Conservation (phyloP, 35 echinoderm and acorn worm species). For the Anneissia japonica region DNA sequence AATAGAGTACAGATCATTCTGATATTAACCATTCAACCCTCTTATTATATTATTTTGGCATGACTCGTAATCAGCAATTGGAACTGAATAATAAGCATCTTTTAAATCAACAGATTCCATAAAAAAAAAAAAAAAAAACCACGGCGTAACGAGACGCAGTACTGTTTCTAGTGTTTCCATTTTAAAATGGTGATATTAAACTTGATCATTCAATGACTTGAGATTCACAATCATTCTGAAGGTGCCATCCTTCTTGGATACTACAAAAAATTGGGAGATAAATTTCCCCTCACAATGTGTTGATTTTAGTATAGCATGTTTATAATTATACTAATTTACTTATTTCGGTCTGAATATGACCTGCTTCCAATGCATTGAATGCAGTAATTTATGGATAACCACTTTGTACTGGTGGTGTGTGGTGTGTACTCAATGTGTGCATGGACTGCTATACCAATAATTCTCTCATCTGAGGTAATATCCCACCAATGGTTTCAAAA, state of each 20-base stretch:
- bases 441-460: neutral
- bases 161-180: slow-evolving; percentile 32
- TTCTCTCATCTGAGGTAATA: slow-evolving; percentile 27
- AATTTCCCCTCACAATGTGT: slow-evolving; percentile 6
- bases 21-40: slow-evolving; percentile 7
- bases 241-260: slow-evolving; percentile 51
- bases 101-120: slow-evolving; percentile 51
- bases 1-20: neutral
- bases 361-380: neutral
- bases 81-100: slow-evolving; percentile 64
- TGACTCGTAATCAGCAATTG: slow-evolving; percentile 22
- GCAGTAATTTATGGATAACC: neutral
- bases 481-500: neutral
- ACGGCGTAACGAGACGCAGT: neutral
- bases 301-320: neutral
- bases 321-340: slow-evolving; percentile 11
- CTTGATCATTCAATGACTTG: slow-evolving; percentile 13
- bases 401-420: neutral
- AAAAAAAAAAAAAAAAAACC: no score
- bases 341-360: slow-evolving; percentile 7
- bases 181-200: slow-evolving; percentile 44
- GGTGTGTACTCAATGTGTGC: slow-evolving; percentile 3
- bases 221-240: slow-evolving; percentile 35
- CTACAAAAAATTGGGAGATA: slow-evolving; percentile 36
- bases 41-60: slow-evolving; percentile 1